Evolutionary conservation across 2,797 vertebrate species (phyloP), one percentile per base, ranked within the genome.

Genomic region (Darevskia nairensis): DNA sequence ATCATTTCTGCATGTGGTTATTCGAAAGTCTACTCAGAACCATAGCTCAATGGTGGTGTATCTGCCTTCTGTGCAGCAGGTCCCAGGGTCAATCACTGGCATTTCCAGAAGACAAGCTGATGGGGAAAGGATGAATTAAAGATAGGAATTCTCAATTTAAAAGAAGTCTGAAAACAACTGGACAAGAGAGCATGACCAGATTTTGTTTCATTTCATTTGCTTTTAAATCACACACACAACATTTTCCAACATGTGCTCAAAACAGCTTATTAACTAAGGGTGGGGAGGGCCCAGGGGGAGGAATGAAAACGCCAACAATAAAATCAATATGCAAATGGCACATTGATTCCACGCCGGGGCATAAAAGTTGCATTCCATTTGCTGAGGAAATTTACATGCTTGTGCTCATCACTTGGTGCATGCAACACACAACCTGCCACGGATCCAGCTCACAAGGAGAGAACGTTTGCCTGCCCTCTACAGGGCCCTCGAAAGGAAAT

Each of bases 261-360:
- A 27, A 64, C 19, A 71, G 15, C 44, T 86, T 86, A 64, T 39
- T 27, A 50, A 23, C 0, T 15, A 66, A 1, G 61, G 13, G 59
- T 9, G 8, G 19, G 17, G 69, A 11, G 27, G 15, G 29, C 21
- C 13, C 0, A 39, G 6, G 8, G 35, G 2, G 1, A 3, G 23
- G 25, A 8, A 13, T 61, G 76, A 23, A 86, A 86, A 86, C 29
- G 29, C 29, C 85, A 55, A 50, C 55, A n/a, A 39, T 69, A 71
- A 86, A 86, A 86, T 86, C 76, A 66, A 86, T 86, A 79, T 21
- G n/a, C 35, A 76, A 82, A 87, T 50, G 66, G 80, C 55, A 25
- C 61, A 75, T 87, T 64, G 55, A 87, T 87, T 82, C 46, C 78
- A n/a, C 13, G 27, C 21, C 69, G 50, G 71, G 29, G 59, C 80